Percentiles rank a stretch among this genome's conserved stretches.
These are phyloP conservation scores for Oryzias sinensis DNA, from an alignment of 2,797 vertebrate genomes.

Conservation along the genomic window DNA sequence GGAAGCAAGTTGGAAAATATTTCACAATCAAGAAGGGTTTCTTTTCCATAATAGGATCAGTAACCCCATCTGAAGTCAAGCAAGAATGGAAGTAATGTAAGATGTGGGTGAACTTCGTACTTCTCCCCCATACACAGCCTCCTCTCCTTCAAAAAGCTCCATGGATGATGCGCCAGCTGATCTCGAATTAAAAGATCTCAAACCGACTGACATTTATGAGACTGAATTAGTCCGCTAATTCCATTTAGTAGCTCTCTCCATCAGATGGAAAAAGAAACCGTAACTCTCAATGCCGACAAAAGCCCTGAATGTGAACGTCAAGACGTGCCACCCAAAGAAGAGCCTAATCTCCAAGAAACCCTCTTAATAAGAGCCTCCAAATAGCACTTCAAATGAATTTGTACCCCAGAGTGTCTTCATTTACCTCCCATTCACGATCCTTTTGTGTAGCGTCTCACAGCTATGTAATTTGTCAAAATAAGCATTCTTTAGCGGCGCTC, in stretches of 20 bases:
- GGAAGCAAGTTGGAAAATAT: constrained; percentile 27
- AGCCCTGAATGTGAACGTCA: constrained; percentile 56
- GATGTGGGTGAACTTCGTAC: constrained; percentile 44
- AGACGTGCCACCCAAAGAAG: constrained; percentile 51
- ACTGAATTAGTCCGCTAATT: constrained; percentile 64
- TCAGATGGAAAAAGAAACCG: constrained; percentile 36
- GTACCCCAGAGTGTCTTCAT: constrained; percentile 67
- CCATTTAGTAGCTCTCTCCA: constrained; percentile 45
- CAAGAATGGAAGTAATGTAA: constrained; percentile 36
- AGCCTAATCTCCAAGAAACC: constrained; percentile 53
- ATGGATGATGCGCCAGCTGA: constrained; percentile 27
- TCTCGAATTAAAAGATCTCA: constrained; percentile 44
- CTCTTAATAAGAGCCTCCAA: constrained; percentile 71
- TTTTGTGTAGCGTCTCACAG: constrained; percentile 59
- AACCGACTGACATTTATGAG: constrained; percentile 24
- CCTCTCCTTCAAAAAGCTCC: constrained; percentile 29
- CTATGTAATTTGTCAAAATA: constrained; percentile 63
- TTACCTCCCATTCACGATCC: constrained; percentile 69
- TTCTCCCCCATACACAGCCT: constrained; percentile 18
- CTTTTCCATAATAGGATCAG: constrained; percentile 48
- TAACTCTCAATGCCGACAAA: constrained; percentile 63
- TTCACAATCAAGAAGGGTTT: constrained; percentile 46
- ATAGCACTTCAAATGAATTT: constrained; percentile 67
- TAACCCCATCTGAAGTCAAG: constrained; percentile 34
- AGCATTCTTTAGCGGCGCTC: constrained; percentile 56